These are phyloP conservation scores for Sipha flava DNA, from an alignment of 1,140 invertebrate genomes.

Conservation along the genomic window DNA sequence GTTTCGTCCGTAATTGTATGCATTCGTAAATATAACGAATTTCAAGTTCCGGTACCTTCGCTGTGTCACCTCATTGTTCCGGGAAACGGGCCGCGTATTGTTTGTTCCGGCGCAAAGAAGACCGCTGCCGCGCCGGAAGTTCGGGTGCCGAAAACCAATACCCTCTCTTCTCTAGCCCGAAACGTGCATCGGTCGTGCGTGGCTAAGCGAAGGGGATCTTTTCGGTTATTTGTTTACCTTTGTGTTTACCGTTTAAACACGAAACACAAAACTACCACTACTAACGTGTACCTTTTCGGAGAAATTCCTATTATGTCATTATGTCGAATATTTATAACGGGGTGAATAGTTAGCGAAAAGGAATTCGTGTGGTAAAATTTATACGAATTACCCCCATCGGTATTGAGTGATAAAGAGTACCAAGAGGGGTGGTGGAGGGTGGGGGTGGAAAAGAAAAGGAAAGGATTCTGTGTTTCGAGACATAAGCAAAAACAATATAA, in stretches of 20 bases:
- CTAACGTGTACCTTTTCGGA: neutral
- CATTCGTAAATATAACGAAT: slow-evolving; percentile 1
- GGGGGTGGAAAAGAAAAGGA: neutral
- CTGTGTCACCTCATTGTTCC: slow-evolving; percentile 11
- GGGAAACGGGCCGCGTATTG: neutral
- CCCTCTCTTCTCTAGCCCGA: neutral
- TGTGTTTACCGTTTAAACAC: neutral
- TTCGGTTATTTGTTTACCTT: neutral
- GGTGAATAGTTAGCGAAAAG: neutral
- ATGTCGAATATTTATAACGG: neutral
- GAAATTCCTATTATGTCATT: neutral
- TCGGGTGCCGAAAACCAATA: slow-evolving; percentile 12
- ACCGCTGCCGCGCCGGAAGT: neutral
- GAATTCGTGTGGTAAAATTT: neutral
- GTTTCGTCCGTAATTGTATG: neutral
- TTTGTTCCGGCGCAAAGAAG: slow-evolving; percentile 18
- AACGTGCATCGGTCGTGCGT: neutral
- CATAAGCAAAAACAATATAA: slow-evolving; percentile 14
- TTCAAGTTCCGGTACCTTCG: slow-evolving; percentile 1
- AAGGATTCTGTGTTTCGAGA: neutral
- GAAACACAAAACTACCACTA: neutral
- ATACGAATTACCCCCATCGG: neutral
- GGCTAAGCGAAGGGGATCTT: neutral
- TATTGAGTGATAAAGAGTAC: neutral
- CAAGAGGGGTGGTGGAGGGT: neutral